Base-by-base conservation (phyloP, 92 coral and sea anemone species). In the Palythoa caribaeorum region DNA sequence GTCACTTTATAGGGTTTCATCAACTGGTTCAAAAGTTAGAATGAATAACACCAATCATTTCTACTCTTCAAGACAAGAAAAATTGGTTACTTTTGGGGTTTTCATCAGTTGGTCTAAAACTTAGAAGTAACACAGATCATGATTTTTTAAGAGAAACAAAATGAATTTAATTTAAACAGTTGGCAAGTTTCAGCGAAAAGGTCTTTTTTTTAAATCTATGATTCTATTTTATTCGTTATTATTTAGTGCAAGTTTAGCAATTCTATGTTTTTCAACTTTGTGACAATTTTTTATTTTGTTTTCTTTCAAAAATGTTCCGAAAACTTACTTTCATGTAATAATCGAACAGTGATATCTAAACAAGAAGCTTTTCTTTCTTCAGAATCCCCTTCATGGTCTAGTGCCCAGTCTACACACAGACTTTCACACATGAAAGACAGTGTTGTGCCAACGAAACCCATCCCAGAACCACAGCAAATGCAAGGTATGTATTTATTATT, bases 351-450 rank as follows among this genome's bases (percentile, higher is more conserved):
- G n/a, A 48, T 19, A 50, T 51, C 38, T 21, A 50, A 73, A 50
- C 40, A 14, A 54, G 9, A 20, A 11, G 53, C 54, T 35, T 12
- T 77, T 35, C 14, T 14, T 77, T 14, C 12, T 60, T 48, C 85
- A 66, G 87, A 87, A 8, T 76, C 86, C 1, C 85, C 94, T 2
- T 80, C 90, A 86, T 74, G 86, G 86, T 63, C 86, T 2, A 81
- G 75, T 9, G 75, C 76, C 36, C 86, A 81, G 10, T 81, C 86
- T 17, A 81, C 86, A 1, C 86, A 94, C 88, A 92, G 98, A 92
- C 88, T 95, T 71, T 93, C 98, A 2, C 98, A 95, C 87, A 90
- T 95, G 90, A 95, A 95, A 62, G 98, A 95, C 63, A 88, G 98
- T 4, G 96, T 95, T 72, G 98, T 95, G 1, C 98, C 98, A 11